A percentile compares a stretch with the other conserved stretches of the same genome.
Evolutionary conservation across 2,113 vertebrate species (phyloP).

Genomic region (Recurvirostra avosetta): DNA sequence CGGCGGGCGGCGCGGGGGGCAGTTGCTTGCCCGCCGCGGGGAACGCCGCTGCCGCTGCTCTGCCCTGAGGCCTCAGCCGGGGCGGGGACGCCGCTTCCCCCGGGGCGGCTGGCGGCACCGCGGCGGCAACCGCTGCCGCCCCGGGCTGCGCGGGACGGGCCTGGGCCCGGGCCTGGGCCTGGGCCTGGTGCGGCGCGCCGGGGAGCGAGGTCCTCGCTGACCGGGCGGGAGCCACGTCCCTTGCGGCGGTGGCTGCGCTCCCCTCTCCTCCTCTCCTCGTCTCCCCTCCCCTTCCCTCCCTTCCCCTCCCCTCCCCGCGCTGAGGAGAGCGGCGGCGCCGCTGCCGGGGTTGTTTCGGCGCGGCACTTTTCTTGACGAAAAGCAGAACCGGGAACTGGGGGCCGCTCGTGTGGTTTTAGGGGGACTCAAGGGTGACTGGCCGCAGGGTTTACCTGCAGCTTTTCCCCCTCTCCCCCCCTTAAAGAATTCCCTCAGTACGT

Average conservation of each 20-base stretch:
- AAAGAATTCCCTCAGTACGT: not conserved
- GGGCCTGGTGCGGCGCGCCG: not conserved
- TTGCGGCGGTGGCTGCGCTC: no score
- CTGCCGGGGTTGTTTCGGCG: not conserved
- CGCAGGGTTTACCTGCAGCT: not conserved
- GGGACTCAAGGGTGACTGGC: not conserved
- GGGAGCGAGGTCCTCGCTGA: not conserved
- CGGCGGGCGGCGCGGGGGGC: no score
- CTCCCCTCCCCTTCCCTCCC: no score
- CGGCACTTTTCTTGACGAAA: not conserved
- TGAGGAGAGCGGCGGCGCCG: no score
- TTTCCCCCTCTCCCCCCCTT: no score
- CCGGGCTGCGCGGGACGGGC: not conserved
- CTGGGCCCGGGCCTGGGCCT: not conserved
- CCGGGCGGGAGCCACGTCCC: not conserved
- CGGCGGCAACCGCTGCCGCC: not conserved
- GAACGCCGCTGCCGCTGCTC: not conserved
- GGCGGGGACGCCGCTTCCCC: not conserved
- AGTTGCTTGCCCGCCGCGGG: not conserved
- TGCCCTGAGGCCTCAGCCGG: not conserved
- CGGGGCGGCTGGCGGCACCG: not conserved
- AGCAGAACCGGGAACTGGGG: not conserved
- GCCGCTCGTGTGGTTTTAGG: not conserved
- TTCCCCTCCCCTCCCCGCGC: no score
- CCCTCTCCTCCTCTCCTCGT: no score